Percentiles rank a stretch among this genome's conserved stretches.
phyloP scores from a whole-genome alignment of 2,888 invertebrate genomes.

The Nemotelus pantherinus region DNA sequence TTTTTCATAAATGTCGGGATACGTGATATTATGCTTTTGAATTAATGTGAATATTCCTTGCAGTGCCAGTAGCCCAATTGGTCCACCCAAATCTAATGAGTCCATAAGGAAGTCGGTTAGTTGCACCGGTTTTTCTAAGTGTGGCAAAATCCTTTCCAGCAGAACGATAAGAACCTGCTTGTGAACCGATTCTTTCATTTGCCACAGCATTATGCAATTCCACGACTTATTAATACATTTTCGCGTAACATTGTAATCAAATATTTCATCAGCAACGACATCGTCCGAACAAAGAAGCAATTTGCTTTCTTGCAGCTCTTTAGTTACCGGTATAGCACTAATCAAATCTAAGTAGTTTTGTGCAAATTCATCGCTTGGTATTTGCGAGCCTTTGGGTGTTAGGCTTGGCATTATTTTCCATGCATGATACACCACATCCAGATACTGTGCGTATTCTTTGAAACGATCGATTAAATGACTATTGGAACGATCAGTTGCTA shows the following conservation, averaged over 20 bases:
- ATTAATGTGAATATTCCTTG: conserved; percentile 92
- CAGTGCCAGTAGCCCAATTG: conserved; percentile 87
- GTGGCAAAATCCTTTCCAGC: conserved; percentile 82
- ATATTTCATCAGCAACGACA: conserved; percentile 58
- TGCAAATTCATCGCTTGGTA: conserved; percentile 67
- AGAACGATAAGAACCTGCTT: conserved; percentile 82
- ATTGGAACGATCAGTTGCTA: conserved; percentile 73
- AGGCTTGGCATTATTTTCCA: conserved; percentile 71
- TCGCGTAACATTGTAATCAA: conserved; percentile 68
- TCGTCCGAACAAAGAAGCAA: conserved; percentile 63
- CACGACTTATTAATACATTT: conserved; percentile 78
- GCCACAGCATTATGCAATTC: conserved; percentile 80
- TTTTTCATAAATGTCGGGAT: conserved; percentile 93
- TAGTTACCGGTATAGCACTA: conserved; percentile 67
- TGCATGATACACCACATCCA: conserved; percentile 79
- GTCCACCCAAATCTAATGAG: conserved; percentile 87
- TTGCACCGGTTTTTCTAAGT: conserved; percentile 82
- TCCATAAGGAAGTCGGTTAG: conserved; percentile 93
- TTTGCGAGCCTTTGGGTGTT: conserved; percentile 68
- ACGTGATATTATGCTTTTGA: conserved; percentile 90
- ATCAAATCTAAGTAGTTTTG: conserved; percentile 73
- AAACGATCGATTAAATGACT: conserved; percentile 73
- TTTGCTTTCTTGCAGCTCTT: conserved; percentile 54
- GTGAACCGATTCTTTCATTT: conserved; percentile 74
- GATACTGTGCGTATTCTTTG: conserved; percentile 78